A percentile compares a stretch with the other conserved stretches of the same genome.
Evolutionary conservation across 2,797 vertebrate genomes (phyloP).

Genomic region (Microtus obscurus): DNA sequence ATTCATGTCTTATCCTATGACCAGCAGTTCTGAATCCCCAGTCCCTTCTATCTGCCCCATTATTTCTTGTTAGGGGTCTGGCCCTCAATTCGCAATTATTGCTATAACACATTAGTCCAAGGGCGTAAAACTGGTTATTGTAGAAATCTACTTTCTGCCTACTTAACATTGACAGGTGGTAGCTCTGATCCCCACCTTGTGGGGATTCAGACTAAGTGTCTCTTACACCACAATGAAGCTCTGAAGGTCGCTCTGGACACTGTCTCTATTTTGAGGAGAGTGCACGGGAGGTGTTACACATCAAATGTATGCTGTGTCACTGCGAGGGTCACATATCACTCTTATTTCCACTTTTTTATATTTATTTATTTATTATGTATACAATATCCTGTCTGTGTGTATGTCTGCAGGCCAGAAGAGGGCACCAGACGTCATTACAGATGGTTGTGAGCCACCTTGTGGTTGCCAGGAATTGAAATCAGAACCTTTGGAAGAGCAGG

Average conservation of each 20-base stretch:
- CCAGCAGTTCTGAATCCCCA: not conserved
- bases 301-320: not conserved
- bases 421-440: too few species aligned
- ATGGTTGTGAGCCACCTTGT: too few species aligned
- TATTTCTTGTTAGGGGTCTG: not conserved
- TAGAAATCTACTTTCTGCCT: not conserved
- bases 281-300: not conserved
- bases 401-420: too few species aligned
- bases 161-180: not conserved
- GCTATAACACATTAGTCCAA: not conserved
- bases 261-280: not conserved
- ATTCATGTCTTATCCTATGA: not conserved
- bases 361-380: too few species aligned
- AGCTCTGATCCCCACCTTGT: not conserved
- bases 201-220: not conserved
- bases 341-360: not conserved
- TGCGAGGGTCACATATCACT: not conserved
- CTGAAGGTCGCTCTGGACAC: not conserved
- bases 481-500: too few species aligned
- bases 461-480: too few species aligned
- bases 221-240: not conserved
- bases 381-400: too few species aligned
- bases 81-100: not conserved
- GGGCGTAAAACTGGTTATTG: not conserved
- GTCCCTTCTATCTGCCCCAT: not conserved